Evolutionary conservation across 1,140 invertebrate species (phyloP), one percentile per base, ranked within the genome.

Genomic region (Danaus plexippus): DNA sequence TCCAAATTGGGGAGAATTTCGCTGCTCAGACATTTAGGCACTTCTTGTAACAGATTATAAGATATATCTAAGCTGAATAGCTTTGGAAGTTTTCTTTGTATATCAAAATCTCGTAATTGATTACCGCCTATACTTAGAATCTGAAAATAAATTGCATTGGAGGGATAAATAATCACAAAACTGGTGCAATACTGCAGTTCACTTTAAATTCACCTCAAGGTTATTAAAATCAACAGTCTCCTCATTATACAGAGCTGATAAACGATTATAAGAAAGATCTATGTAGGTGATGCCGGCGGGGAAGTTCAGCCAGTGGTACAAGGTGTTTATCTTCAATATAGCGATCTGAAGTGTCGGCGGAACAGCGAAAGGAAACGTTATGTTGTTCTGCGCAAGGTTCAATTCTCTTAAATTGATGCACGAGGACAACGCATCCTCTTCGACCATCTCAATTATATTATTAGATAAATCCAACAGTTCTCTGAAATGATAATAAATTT

Each of bases 311-410:
- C 85, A 87, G 40, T 82, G 72, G 48, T 73, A 73, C n/a, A 88
- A 52, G 8, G 73, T 75, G 58, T 88, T 88, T 11, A 81, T 65
- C 54, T 72, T 78, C 50, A 88, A 65, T 54, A 75, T 79, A 47
- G 80, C 69, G 11, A 77, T 77, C 60, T 82, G 72, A 13, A 88
- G 51, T 1, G 72, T 59, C 1, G 69, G 61, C 6, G 86, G 84
- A 11, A 88, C 57, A 7, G 67, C 61, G 54, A 82, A 80, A 43
- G 77, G 61, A 9, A 77, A 74, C 53, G 79, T 82, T 70, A 88
- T 81, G 59, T 83, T 78, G 64, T 88, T 88, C 49, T 78, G 75
- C 0, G 67, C 80, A 61, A 88, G 75, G 67, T 88, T 81, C 65
- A 88, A 59, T 70, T 83, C 78, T 18, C 66, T 71, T 51, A 88